Evolutionary conservation across 1,140 invertebrate species (phyloP).

Genomic region (Ganaspis sp.): DNA sequence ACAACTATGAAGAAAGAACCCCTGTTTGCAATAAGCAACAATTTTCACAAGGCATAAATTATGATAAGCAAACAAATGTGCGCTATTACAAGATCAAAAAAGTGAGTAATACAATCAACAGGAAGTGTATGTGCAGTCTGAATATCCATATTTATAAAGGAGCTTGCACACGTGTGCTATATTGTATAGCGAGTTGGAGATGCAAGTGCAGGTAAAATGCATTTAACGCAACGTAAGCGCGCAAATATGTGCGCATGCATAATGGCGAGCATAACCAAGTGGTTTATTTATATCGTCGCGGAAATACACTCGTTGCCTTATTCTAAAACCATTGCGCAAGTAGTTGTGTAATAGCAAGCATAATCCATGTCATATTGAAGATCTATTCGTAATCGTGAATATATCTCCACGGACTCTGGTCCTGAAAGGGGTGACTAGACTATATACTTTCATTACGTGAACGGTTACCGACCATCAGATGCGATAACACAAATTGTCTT

Average conservation of each 20-base stretch:
- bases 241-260: slow-evolving; percentile 65
- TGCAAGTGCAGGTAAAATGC: slow-evolving; percentile 42
- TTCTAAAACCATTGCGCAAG: slow-evolving; percentile 70
- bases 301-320: slow-evolving; percentile 68
- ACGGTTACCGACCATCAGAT: slow-evolving; percentile 18
- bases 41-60: neutral
- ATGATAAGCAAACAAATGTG: slow-evolving; percentile 18
- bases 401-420: neutral
- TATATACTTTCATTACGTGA: neutral
- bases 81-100: neutral
- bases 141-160: slow-evolving; percentile 52
- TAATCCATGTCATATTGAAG: slow-evolving; percentile 29
- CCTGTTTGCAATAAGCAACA: neutral
- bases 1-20: neutral
- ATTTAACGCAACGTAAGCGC: slow-evolving; percentile 50
- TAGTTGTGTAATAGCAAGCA: slow-evolving; percentile 56
- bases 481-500: neutral
- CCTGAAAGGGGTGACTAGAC: slow-evolving; percentile 4
- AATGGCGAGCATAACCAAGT: slow-evolving; percentile 68
- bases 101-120: slow-evolving; percentile 32
- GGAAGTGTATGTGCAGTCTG: slow-evolving; percentile 38
- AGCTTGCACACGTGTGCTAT: slow-evolving; percentile 34
- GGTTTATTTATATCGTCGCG: slow-evolving; percentile 71
- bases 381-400: neutral
- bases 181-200: slow-evolving; percentile 37